These are phyloP conservation scores for Apostichopus leukothele DNA, from an alignment of 53 echinoderm and acorn worm genomes.

Conservation along the genomic window DNA sequence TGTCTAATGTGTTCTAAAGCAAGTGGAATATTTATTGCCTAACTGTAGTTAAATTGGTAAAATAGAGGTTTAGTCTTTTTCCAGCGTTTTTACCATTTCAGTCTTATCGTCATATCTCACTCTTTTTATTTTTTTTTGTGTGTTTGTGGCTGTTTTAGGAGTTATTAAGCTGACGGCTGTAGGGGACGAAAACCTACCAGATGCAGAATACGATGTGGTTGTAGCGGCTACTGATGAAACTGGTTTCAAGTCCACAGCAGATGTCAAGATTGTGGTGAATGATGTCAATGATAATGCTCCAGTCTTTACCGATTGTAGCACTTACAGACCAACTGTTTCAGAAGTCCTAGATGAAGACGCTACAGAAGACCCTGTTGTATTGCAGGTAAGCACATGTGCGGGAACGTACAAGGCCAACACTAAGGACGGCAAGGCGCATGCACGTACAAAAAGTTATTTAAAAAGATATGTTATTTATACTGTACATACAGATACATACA, in stretches of 20 bases:
- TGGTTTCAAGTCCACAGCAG: slow-evolving; percentile 37
- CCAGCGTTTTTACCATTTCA: too few relatives aligned
- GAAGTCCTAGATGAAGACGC: slow-evolving; percentile 50
- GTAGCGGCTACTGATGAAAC: slow-evolving; percentile 64
- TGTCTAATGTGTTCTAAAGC: too few relatives aligned
- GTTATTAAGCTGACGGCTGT: slow-evolving; percentile 23
- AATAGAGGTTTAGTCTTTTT: too few relatives aligned
- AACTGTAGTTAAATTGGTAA: too few relatives aligned
- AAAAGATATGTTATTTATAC: too few relatives aligned
- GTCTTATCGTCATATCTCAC: too few relatives aligned
- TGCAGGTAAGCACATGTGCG: slow-evolving; percentile 53
- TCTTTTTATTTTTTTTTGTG: too few relatives aligned
- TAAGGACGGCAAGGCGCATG: too few relatives aligned
- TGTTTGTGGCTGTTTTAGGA: neutral
- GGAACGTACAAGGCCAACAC: too few relatives aligned
- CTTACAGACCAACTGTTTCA: slow-evolving; percentile 53
- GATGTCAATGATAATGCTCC: slow-evolving; percentile 95
- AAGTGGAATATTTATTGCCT: too few relatives aligned
- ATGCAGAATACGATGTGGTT: slow-evolving; percentile 61
- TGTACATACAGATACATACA: too few relatives aligned
- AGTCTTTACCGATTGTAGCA: slow-evolving; percentile 64
- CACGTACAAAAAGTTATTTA: too few relatives aligned
- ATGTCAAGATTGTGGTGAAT: slow-evolving; percentile 67
- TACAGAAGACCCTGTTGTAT: slow-evolving; percentile 39
- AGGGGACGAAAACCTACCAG: slow-evolving; percentile 37